phyloP scores from a whole-genome alignment of 2,888 invertebrate species.

The Rapana venosa region DNA sequence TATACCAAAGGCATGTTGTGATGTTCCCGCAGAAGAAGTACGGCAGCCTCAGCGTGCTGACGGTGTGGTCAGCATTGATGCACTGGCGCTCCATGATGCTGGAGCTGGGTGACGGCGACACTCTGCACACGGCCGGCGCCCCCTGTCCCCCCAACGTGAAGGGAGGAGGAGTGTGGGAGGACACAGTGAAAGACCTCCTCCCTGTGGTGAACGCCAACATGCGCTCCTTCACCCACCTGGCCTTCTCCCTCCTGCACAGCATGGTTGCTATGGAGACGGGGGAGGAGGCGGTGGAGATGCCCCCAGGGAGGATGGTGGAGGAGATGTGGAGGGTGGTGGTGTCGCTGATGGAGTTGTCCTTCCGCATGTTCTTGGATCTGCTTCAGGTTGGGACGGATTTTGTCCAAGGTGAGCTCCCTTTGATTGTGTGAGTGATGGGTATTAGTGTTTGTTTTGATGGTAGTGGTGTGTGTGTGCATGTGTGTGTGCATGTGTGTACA shows the following conservation, averaged over 20 bases:
- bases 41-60: not conserved
- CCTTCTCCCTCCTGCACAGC: slow-evolving; percentile 17
- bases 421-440: too few species aligned
- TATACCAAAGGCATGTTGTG: not conserved
- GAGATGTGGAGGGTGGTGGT: slow-evolving; percentile 5
- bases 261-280: slow-evolving; percentile 5
- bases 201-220: not conserved
- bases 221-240: slow-evolving; percentile 18
- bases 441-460: too few species aligned
- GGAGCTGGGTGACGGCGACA: not conserved
- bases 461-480: not conserved
- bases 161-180: not conserved
- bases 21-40: slow-evolving; percentile 3
- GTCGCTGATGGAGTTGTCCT: not conserved
- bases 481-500: not conserved
- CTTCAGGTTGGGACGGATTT: not conserved
- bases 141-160: not conserved
- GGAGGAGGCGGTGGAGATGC: not conserved
- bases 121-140: not conserved
- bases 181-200: not conserved
- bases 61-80: not conserved
- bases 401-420: not conserved
- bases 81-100: not conserved
- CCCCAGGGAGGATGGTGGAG: not conserved
- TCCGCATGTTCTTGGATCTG: slow-evolving; percentile 20